Percentiles rank a stretch among this genome's conserved stretches.
Conservation (phyloP, 2,113 vertebrate species). For the Passer domesticus region DNA sequence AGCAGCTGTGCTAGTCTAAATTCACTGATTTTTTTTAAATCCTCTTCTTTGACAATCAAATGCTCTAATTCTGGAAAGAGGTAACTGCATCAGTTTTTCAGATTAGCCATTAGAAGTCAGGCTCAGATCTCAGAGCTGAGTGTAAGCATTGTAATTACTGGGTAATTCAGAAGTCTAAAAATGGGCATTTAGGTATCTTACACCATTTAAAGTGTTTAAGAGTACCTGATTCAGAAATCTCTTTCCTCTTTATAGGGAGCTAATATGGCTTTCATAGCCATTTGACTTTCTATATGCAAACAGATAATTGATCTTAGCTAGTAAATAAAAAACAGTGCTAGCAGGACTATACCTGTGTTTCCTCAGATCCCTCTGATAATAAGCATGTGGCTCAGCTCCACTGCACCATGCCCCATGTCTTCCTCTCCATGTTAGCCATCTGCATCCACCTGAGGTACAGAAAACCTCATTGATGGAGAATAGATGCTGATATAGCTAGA, state of each 20-base stretch:
- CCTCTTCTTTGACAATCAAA: background rate
- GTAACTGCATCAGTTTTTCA: background rate
- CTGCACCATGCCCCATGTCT: no score
- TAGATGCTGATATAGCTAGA: background rate
- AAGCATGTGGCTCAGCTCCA: background rate
- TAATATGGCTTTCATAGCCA: background rate
- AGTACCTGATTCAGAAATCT: background rate
- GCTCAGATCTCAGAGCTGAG: background rate
- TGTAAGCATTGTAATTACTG: background rate
- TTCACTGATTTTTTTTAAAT: background rate
- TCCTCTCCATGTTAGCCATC: background rate
- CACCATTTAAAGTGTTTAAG: background rate
- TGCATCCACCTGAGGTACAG: background rate
- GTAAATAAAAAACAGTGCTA: background rate
- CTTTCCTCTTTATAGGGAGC: background rate
- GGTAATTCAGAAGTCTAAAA: background rate
- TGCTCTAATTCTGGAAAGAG: background rate
- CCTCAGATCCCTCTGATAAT: background rate
- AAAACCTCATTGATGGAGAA: background rate
- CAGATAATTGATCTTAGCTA: background rate
- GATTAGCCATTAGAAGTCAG: background rate
- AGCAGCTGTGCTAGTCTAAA: constrained; percentile 13
- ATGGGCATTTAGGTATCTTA: background rate
- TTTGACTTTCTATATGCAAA: background rate
- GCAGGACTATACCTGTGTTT: background rate